A percentile compares a stretch with the other conserved stretches of the same genome.
phyloP scores from a whole-genome alignment of 2,113 vertebrate genomes.

The Gasterosteus aculeatus region DNA sequence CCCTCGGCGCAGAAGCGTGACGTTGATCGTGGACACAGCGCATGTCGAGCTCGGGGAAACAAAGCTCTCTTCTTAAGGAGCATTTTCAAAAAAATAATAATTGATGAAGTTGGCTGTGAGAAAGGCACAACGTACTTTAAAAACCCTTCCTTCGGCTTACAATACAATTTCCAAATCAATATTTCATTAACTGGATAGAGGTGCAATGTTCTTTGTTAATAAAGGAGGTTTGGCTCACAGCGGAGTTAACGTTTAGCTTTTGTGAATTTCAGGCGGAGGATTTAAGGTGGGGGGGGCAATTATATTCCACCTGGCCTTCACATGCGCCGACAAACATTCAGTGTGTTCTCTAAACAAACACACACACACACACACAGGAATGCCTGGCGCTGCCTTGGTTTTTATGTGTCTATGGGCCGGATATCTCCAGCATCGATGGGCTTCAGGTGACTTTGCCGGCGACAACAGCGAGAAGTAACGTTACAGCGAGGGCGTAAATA shows the following conservation, averaged over 20 bases:
- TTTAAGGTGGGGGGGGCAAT: background rate
- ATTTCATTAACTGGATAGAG: slow-evolving; percentile 79
- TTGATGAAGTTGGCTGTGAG: slow-evolving; percentile 68
- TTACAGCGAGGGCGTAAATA: slow-evolving; percentile 13
- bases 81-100: slow-evolving; percentile 66
- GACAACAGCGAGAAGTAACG: slow-evolving; percentile 23
- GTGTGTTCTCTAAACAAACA: slow-evolving; percentile 5
- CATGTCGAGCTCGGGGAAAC: slow-evolving; percentile 27
- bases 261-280: slow-evolving; percentile 33
- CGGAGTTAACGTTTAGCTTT: slow-evolving; percentile 45
- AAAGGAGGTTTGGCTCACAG: slow-evolving; percentile 57
- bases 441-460: slow-evolving; percentile 36
- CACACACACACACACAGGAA: slow-evolving; percentile 17
- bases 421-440: slow-evolving; percentile 12
- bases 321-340: background rate
- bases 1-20: slow-evolving; percentile 31
- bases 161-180: slow-evolving; percentile 81
- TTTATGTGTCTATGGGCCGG: slow-evolving; percentile 54
- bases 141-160: slow-evolving; percentile 64
- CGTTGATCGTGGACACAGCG: slow-evolving; percentile 43
- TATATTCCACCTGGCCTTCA: slow-evolving; percentile 42
- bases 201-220: slow-evolving; percentile 70
- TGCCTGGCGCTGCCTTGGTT: slow-evolving; percentile 31
- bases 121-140: slow-evolving; percentile 71
- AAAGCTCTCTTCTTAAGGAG: slow-evolving; percentile 45